Base-by-base conservation (phyloP, 1,140 invertebrate species). In the Mizuhopecten yessoensis region DNA sequence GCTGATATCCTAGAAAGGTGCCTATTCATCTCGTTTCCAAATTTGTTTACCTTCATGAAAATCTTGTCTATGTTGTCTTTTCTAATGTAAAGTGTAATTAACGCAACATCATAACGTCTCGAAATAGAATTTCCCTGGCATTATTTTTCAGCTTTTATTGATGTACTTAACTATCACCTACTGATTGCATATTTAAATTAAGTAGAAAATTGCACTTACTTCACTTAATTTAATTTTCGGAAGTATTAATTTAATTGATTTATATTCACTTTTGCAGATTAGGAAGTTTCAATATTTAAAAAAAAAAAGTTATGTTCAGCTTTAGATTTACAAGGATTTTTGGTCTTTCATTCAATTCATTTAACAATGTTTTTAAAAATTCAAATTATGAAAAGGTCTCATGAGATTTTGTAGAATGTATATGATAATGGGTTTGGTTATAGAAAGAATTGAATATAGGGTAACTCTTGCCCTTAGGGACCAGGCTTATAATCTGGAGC, bases 391-490 rank as follows among this genome's bases (percentile, higher is more conserved):
- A 75, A 75, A n/a, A 5, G 11, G 29, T 75, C n/a, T 29, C 1
- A 9, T 7, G 57, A 75, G 57, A n/a, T 75, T 1, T 29, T 75
- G 23, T 29, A 75, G 9, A 29, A 29, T 9, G 23, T 75, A 3
- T 75, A 75, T 75, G 11, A 75, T 75, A 75, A 75, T 75, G 57
- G n/a, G 57, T 29, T 75, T n/a, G 57, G 57, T 75, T 75, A 5
- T n/a, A 13, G 42, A 75, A 75, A 75, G 23, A 75, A 75, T 7
- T 75, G n/a, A 17, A 75, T 75, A 75, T 29, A 9, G 5, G 57
- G 5, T 7, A 5, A 75, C 1, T 75, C 29, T 75, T 39, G n/a
- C n/a, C 57, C 57, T n/a, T 75, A 75, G 11, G 23, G 45, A 39
- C 20, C 2, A 29, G n/a, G n/a, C 5, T 29, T 45, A 45, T 45